phyloP scores from a whole-genome alignment of 2,888 invertebrate genomes.

The Noctua janthe region DNA sequence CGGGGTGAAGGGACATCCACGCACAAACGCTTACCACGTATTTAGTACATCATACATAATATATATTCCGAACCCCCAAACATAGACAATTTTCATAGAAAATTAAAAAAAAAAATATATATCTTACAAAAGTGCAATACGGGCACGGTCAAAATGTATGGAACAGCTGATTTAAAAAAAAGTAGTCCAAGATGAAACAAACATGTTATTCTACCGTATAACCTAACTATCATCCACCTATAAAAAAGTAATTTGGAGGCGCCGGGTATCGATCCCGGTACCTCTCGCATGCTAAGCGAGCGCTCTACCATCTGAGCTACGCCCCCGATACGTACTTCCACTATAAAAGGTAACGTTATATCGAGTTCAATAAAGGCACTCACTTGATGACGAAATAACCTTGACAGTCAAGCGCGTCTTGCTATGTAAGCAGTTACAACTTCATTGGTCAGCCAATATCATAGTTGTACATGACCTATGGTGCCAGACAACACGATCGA shows the following conservation, averaged over 20 bases:
- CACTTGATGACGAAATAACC: conserved; percentile 28
- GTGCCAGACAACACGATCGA: background rate
- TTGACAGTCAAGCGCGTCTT: background rate
- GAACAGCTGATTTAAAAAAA: too few relatives aligned
- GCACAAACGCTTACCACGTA: too few relatives aligned
- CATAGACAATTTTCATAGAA: too few relatives aligned
- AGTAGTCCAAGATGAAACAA: background rate
- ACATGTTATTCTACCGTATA: background rate
- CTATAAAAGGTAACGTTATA: conserved; percentile 9
- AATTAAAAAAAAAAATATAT: too few relatives aligned
- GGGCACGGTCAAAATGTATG: too few relatives aligned
- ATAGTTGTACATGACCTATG: background rate
- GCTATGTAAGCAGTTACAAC: background rate
- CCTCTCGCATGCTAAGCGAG: conserved; percentile 91
- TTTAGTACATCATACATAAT: too few relatives aligned
- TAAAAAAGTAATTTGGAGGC: conserved; percentile 80
- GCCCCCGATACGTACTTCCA: conserved; percentile 77
- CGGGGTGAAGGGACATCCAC: too few relatives aligned
- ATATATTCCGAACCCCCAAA: too few relatives aligned
- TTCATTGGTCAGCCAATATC: background rate
- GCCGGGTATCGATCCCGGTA: conserved; percentile 91
- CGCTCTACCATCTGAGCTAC: conserved; percentile 91
- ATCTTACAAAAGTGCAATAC: too few relatives aligned
- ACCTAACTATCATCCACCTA: too few relatives aligned
- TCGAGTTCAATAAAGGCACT: conserved; percentile 7